Percentiles rank a stretch among this genome's conserved stretches.
Evolutionary conservation across 2,888 invertebrate species (phyloP).

Genomic region (Brachyopa scutellaris): DNA sequence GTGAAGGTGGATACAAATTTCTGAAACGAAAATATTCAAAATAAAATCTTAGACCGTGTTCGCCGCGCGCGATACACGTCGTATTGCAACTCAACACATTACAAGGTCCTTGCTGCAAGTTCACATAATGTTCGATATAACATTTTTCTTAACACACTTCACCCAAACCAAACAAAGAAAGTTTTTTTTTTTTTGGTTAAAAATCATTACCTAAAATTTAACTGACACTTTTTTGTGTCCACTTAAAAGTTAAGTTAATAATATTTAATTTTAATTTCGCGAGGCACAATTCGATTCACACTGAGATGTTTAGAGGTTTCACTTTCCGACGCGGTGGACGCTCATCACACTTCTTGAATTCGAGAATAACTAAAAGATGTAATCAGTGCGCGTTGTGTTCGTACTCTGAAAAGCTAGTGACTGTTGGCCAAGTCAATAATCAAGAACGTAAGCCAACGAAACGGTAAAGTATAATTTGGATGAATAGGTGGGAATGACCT

Average conservation of each 20-base stretch:
- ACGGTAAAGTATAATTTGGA: slow-evolving; percentile 72
- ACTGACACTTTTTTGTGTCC: slow-evolving; percentile 15
- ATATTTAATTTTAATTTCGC: slow-evolving; percentile 18
- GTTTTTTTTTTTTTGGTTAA: too few relatives aligned
- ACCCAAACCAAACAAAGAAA: too few relatives aligned
- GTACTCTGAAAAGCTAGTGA: slow-evolving; percentile 56
- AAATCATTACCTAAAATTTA: too few relatives aligned
- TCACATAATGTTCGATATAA: too few relatives aligned
- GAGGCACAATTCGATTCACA: slow-evolving; percentile 18
- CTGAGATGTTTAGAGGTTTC: slow-evolving; percentile 47
- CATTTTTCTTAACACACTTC: too few relatives aligned
- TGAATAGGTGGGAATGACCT: slow-evolving; percentile 72
- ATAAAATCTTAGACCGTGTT: too few relatives aligned
- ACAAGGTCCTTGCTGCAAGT: too few relatives aligned
- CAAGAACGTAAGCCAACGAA: slow-evolving; percentile 69
- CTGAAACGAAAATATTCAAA: too few relatives aligned
- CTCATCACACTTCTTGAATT: slow-evolving; percentile 72
- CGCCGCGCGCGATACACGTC: too few relatives aligned
- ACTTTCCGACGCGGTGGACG: slow-evolving; percentile 68
- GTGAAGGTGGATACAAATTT: too few relatives aligned
- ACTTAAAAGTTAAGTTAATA: too few relatives aligned
- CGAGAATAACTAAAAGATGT: slow-evolving; percentile 71
- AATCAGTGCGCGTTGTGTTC: slow-evolving; percentile 61
- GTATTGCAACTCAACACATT: too few relatives aligned
- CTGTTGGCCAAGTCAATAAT: slow-evolving; percentile 65